Percentiles rank a stretch among this genome's conserved stretches.
phyloP scores from a whole-genome alignment of 2,113 vertebrate genomes.

The Oriolus oriolus region DNA sequence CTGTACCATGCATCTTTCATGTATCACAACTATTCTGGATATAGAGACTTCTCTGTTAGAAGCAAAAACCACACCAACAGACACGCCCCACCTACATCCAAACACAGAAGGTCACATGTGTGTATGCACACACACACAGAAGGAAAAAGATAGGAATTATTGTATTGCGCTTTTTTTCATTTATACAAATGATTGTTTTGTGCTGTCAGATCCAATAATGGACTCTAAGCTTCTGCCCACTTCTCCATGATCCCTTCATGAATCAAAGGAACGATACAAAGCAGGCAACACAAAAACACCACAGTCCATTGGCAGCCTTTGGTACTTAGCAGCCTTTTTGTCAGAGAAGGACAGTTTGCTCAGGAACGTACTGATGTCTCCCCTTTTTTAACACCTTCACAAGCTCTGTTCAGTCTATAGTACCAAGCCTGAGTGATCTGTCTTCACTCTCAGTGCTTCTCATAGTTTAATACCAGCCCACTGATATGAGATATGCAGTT shows the following conservation, averaged over 20 bases:
- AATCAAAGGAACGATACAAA: neutral
- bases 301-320: neutral
- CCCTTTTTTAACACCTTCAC: neutral
- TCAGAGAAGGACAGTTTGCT: neutral
- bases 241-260: neutral
- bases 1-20: neutral
- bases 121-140: neutral
- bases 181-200: neutral
- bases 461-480: neutral
- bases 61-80: neutral
- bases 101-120: neutral
- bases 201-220: neutral
- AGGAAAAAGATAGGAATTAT: neutral
- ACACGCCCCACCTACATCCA: rapidly evolving
- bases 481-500: neutral
- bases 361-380: neutral
- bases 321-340: neutral
- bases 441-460: neutral
- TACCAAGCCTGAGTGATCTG: neutral
- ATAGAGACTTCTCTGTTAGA: neutral
- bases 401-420: neutral
- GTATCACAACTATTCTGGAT: neutral
- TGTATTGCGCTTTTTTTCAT: neutral
- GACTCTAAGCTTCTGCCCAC: neutral
- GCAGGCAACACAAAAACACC: neutral